Evolutionary conservation across 1,140 invertebrate species (phyloP).

Genomic region (Ostrea denselamellosa): DNA sequence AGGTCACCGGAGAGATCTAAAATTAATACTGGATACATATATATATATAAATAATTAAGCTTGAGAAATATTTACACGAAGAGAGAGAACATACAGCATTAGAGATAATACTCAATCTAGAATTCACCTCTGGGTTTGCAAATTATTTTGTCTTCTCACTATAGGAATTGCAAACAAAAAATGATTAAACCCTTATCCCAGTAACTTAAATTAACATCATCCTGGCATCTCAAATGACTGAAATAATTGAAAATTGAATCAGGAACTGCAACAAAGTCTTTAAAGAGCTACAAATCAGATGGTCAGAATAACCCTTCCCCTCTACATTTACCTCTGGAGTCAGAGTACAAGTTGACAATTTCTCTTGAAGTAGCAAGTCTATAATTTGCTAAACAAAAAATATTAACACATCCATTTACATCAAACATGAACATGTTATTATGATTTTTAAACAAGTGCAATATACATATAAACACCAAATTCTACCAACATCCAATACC

Average conservation of each 20-base stretch:
- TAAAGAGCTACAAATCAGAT: not conserved
- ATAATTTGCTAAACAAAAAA: constrained; percentile 12
- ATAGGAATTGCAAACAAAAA: constrained; percentile 8
- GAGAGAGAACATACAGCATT: too few relatives aligned
- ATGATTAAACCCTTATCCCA: not conserved
- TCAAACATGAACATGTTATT: not conserved
- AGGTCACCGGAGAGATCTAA: too few relatives aligned
- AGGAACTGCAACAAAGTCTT: not conserved
- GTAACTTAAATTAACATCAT: not conserved
- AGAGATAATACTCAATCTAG: not conserved
- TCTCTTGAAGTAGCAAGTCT: constrained; percentile 15
- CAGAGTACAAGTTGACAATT: constrained; percentile 10
- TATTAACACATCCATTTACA: not conserved
- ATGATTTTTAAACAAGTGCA: too few relatives aligned
- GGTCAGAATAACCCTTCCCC: not conserved
- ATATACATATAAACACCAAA: too few relatives aligned
- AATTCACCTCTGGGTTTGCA: constrained; percentile 7
- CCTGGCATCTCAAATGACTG: not conserved
- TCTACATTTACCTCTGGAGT: not conserved
- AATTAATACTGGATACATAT: too few relatives aligned
- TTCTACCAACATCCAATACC: too few relatives aligned
- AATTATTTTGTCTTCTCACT: constrained; percentile 18
- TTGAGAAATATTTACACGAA: too few relatives aligned
- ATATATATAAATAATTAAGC: too few relatives aligned
- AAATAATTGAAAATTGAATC: not conserved